Percentiles rank a stretch among this genome's conserved stretches.
These are phyloP conservation scores for Drosophila lutescens DNA, from an alignment of 2,888 invertebrate genomes.

Conservation along the genomic window DNA sequence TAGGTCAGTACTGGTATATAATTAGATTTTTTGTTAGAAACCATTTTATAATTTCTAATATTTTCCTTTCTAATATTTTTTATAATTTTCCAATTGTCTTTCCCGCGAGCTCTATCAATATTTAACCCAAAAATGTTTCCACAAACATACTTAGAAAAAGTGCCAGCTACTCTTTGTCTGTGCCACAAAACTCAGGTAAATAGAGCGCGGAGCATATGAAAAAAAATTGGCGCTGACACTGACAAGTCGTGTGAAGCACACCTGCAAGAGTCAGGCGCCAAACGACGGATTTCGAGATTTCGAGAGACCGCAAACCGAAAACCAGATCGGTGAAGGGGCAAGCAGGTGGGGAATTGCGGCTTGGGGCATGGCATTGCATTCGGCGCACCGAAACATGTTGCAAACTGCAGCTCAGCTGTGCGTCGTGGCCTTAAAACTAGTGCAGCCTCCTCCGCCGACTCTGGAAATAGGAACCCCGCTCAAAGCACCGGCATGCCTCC, in stretches of 20 bases:
- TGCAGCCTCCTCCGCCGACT: slow-evolving; percentile 62
- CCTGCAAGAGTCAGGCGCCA: slow-evolving; percentile 73
- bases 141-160: slow-evolving; percentile 23
- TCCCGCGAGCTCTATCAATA: slow-evolving; percentile 31
- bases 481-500: not conserved
- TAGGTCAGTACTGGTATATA: no score
- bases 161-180: slow-evolving; percentile 45
- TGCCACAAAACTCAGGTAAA: slow-evolving; percentile 55
- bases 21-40: no score
- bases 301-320: slow-evolving; percentile 61
- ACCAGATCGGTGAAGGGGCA: slow-evolving; percentile 45
- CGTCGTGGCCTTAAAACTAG: slow-evolving; percentile 75
- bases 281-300: slow-evolving; percentile 32
- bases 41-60: no score
- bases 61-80: not conserved
- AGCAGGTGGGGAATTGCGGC: slow-evolving; percentile 13
- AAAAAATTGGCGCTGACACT: slow-evolving; percentile 68
- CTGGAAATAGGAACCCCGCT: not conserved
- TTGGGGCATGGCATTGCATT: slow-evolving; percentile 27
- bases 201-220: slow-evolving; percentile 43
- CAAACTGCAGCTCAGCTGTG: slow-evolving; percentile 73
- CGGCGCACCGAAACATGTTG: slow-evolving; percentile 60
- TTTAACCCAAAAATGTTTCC: slow-evolving; percentile 34
- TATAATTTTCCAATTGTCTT: slow-evolving; percentile 7
- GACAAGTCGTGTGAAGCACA: slow-evolving; percentile 80